Conservation (phyloP, 2,888 invertebrate genomes). For the Orthosia cruda region DNA sequence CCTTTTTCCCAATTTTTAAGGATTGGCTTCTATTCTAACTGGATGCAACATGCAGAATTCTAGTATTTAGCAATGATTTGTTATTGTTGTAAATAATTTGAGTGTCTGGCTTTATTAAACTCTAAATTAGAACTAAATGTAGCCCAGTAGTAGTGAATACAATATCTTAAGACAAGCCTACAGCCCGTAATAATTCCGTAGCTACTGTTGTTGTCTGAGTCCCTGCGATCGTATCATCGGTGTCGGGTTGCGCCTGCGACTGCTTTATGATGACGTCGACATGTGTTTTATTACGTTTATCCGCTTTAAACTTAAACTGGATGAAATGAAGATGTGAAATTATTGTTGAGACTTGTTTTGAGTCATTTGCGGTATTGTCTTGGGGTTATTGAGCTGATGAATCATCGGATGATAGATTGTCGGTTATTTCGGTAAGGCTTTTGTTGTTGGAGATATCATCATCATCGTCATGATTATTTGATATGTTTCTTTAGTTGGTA, state of each 20-base stretch:
- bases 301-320: conserved; percentile 58
- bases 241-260: conserved; percentile 75
- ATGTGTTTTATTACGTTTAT: conserved; percentile 60
- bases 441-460: not conserved
- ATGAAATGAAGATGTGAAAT: conserved; percentile 56
- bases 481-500: not conserved
- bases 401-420: conserved; percentile 33
- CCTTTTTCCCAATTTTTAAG: not conserved
- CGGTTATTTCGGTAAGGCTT: conserved; percentile 15
- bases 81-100: too few species aligned
- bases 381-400: conserved; percentile 46
- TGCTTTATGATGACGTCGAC: conserved; percentile 70
- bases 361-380: conserved; percentile 53
- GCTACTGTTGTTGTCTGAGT: conserved; percentile 66
- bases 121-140: conserved; percentile 10
- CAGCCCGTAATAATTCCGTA: conserved; percentile 47
- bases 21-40: too few species aligned
- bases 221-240: conserved; percentile 73
- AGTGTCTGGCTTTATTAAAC: too few species aligned
- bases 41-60: too few species aligned
- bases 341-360: conserved; percentile 47
- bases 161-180: conserved; percentile 16
- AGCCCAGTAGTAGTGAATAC: conserved; percentile 38
- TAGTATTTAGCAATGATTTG: too few species aligned
- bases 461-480: not conserved